Base-by-base conservation (phyloP, 1,140 invertebrate species). In the Orius insidiosus region DNA sequence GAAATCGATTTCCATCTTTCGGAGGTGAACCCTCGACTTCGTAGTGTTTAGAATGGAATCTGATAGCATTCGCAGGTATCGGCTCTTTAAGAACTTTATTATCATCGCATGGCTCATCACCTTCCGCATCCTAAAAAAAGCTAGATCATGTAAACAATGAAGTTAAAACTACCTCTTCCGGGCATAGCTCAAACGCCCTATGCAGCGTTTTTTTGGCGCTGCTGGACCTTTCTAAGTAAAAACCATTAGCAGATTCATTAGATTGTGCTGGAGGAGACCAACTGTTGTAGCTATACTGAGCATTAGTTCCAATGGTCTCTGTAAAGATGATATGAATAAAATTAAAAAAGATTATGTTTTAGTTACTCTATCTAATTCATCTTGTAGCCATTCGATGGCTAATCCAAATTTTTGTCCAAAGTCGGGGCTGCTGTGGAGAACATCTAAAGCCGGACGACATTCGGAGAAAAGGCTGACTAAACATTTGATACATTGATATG, bases 401-500 rank as follows among this genome's bases (percentile, higher is more conserved):
- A 76, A 68, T 6, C 74, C 70, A 89, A 89, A 97, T 57, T 89
- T 87, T 34, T 78, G 70, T 52, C 82, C 78, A 15, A 94, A 66
- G 52, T 87, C 82, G 1, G 69, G 64, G 62, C 79, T 81, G 10
- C 70, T 71, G 56, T 82, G 72, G 36, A 94, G 66, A 61, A 92
- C 76, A 47, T 74, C 68, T 56, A 83, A 69, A 1, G 82, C 81
- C 24, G 69, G 59, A 19, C 72, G 74, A 61, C 85, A 89, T 55
- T 85, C 84, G 52, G 76, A 77, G 65, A 96, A 93, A 18, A 96
- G 67, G 46, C 79, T 74, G 15, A 94, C 90, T 66, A 96, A 74
- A 60, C 87, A 87, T 65, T 97, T 96, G 31, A 96, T 92, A 62
- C 92, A 95, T 59, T 94, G 88, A 66, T 97, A 97, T 31, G 89